Evolutionary conservation across 2,113 vertebrate genomes (phyloP).

Genomic region (Oenanthe melanoleuca): DNA sequence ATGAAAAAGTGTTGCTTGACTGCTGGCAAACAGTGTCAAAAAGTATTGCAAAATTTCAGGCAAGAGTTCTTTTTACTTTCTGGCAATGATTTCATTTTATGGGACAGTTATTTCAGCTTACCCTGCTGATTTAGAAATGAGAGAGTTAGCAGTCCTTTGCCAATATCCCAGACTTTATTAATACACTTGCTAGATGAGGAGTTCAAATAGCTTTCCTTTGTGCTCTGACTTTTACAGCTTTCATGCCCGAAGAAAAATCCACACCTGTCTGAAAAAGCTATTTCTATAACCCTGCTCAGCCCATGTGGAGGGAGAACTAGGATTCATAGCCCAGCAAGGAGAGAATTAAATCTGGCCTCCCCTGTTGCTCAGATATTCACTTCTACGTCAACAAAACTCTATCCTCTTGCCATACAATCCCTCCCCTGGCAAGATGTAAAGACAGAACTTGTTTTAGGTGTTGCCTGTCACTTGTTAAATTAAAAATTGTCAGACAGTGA

Average conservation of each 20-base stretch:
- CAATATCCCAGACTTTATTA: background rate
- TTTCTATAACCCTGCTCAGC: background rate
- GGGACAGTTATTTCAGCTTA: background rate
- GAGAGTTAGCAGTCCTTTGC: background rate
- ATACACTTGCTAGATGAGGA: background rate
- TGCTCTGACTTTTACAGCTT: conserved; percentile 2
- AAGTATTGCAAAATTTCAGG: background rate
- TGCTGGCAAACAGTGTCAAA: background rate
- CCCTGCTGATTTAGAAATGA: background rate
- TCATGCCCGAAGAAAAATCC: background rate
- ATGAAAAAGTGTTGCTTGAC: background rate
- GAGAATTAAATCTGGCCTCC: background rate
- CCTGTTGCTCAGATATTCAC: background rate
- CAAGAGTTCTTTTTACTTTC: background rate
- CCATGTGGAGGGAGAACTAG: background rate
- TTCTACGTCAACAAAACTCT: background rate
- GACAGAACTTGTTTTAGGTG: background rate
- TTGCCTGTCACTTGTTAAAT: background rate
- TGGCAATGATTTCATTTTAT: background rate
- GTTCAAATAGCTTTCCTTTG: background rate
- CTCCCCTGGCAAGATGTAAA: background rate
- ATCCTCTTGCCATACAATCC: background rate
- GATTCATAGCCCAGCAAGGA: background rate
- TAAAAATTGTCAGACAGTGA: background rate
- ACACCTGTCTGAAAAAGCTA: background rate